Percentiles rank a stretch among this genome's conserved stretches.
Evolutionary conservation across 2,797 vertebrate genomes (phyloP).

Genomic region (Orestias chungarensis): DNA sequence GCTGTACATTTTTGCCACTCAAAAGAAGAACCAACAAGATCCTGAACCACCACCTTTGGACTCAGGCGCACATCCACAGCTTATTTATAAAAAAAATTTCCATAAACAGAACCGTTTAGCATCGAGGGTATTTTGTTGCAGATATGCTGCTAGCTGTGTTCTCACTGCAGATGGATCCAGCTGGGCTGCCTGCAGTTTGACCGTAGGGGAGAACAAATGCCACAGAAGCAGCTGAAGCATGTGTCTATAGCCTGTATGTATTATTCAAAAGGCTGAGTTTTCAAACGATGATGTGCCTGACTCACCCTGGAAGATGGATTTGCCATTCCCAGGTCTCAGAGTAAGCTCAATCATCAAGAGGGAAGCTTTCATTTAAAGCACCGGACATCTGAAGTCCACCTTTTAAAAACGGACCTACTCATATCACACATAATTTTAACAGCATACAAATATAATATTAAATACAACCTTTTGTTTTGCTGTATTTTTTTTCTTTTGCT

Average conservation of each 20-base stretch:
- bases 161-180: constrained; percentile 41
- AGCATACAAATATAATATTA: constrained; percentile 4
- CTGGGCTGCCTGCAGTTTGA: constrained; percentile 56
- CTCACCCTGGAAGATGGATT: constrained; percentile 49
- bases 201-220: constrained; percentile 60
- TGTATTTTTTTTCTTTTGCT: constrained; percentile 11
- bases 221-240: constrained; percentile 68
- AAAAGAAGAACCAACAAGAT: constrained; percentile 33
- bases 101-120: constrained; percentile 27
- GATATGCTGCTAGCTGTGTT: constrained; percentile 37
- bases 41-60: constrained; percentile 22
- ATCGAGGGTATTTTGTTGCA: constrained; percentile 9
- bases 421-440: too few species aligned
- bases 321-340: constrained; percentile 21
- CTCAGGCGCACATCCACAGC: constrained; percentile 24
- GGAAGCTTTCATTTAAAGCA: constrained; percentile 18
- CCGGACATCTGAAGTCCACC: constrained; percentile 12
- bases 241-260: constrained; percentile 64
- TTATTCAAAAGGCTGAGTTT: constrained; percentile 74
- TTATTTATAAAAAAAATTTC: constrained; percentile 15
- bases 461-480: constrained; percentile 7
- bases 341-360: constrained; percentile 34
- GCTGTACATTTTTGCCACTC: constrained; percentile 36
- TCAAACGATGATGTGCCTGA: constrained; percentile 62
- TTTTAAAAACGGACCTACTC: constrained; percentile 3